phyloP scores from a whole-genome alignment of 2,797 vertebrate species.

The Eospalax fontanierii region DNA sequence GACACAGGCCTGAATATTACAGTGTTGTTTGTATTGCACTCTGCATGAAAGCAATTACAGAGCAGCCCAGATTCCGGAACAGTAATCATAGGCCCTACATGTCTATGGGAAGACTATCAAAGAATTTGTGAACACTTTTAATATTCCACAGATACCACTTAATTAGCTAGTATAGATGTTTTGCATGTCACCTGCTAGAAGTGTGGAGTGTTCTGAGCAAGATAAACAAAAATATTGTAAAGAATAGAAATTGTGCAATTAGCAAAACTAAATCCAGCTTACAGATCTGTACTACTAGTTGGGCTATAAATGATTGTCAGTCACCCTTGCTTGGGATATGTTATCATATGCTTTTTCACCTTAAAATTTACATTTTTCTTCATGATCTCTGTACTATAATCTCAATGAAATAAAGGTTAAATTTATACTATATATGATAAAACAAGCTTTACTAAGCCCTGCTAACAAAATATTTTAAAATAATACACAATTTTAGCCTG shows the following conservation, averaged over 20 bases:
- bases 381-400: not conserved
- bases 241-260: not conserved
- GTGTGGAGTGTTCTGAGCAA: too few species aligned
- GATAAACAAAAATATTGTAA: not conserved
- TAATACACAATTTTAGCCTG: not conserved
- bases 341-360: not conserved
- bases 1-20: too few species aligned
- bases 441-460: not conserved
- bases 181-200: too few species aligned
- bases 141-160: too few species aligned
- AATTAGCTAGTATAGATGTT: too few species aligned
- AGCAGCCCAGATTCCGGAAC: too few species aligned
- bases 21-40: too few species aligned
- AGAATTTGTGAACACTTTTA: too few species aligned
- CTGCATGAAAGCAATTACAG: too few species aligned
- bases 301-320: not conserved
- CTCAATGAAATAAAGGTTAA: slow-evolving; percentile 22
- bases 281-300: not conserved
- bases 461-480: slow-evolving; percentile 31
- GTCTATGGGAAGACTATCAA: too few species aligned
- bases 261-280: not conserved
- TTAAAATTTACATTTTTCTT: not conserved
- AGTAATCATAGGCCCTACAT: too few species aligned
- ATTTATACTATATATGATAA: not conserved
- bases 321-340: not conserved